Evolutionary conservation across 2,113 vertebrate species (phyloP).

Genomic region (Ellobius talpinus): DNA sequence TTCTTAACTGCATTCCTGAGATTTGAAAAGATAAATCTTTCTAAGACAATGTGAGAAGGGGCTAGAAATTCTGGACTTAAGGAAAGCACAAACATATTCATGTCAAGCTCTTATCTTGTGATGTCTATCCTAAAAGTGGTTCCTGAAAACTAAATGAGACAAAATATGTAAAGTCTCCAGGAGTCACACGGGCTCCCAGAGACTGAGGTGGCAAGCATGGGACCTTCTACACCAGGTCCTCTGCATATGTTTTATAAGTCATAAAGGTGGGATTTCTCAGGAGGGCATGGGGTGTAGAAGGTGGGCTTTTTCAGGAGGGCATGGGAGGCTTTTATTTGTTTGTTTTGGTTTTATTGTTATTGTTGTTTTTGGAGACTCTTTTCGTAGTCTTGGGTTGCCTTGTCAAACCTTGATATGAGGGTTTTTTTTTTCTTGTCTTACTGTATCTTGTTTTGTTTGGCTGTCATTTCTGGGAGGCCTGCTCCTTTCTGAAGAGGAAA

Average conservation of each 20-base stretch:
- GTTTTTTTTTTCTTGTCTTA: background rate
- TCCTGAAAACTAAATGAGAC: background rate
- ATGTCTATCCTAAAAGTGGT: background rate
- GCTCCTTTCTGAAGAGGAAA: background rate
- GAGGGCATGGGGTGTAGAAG: no score
- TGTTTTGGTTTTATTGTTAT: background rate
- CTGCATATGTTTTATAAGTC: background rate
- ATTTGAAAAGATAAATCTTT: background rate
- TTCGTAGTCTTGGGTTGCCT: background rate
- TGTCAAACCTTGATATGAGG: background rate
- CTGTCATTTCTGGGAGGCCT: background rate
- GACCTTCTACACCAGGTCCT: background rate
- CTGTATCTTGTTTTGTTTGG: background rate
- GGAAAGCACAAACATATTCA: background rate
- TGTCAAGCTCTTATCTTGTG: background rate
- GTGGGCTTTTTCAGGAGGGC: background rate
- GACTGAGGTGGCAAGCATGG: background rate
- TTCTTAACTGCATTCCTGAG: background rate
- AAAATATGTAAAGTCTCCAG: background rate
- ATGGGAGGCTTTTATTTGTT: background rate
- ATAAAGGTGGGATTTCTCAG: background rate
- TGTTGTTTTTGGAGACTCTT: background rate
- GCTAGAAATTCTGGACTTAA: background rate
- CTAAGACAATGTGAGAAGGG: background rate
- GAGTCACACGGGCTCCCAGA: background rate